Conservation (phyloP, 1,140 invertebrate species). For the Zeugodacus cucurbitae region DNA sequence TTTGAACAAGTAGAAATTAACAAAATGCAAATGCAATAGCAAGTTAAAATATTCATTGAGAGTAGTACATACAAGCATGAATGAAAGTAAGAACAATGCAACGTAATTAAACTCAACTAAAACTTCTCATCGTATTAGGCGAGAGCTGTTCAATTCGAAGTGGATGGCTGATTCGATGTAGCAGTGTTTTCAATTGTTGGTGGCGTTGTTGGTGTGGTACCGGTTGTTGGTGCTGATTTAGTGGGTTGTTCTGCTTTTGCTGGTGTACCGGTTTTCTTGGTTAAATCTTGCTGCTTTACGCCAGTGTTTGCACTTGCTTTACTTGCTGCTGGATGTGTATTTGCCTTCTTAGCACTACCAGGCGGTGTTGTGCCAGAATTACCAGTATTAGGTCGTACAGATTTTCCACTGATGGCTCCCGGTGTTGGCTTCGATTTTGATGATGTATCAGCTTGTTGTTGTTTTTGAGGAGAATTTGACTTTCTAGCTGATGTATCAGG, state of each 20-base stretch:
- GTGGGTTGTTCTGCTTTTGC: constrained; percentile 50
- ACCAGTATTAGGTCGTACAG: not conserved
- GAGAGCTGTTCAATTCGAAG: constrained; percentile 9
- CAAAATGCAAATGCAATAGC: constrained; percentile 28
- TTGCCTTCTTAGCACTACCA: constrained; percentile 14
- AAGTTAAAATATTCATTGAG: not conserved
- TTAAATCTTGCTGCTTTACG: not conserved
- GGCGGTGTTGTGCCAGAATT: not conserved
- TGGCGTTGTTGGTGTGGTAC: constrained; percentile 15
- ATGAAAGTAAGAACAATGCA: not conserved
- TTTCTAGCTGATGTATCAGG: not conserved
- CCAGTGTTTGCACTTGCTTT: constrained; percentile 41
- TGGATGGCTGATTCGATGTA: not conserved
- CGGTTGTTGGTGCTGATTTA: constrained; percentile 49
- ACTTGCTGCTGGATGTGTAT: constrained; percentile 16
- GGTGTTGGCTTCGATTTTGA: constrained; percentile 40
- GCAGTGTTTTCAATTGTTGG: constrained; percentile 44
- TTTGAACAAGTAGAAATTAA: not conserved
- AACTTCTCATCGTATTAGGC: not conserved
- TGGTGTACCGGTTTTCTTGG: constrained; percentile 1
- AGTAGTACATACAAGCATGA: not conserved
- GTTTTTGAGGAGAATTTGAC: not conserved
- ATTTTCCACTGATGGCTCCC: not conserved
- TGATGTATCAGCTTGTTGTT: not conserved
- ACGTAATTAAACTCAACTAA: not conserved